Evolutionary conservation across 2,888 invertebrate genomes (phyloP), one percentile per base, ranked within the genome.

Genomic region (Agonopterix heracliana): DNA sequence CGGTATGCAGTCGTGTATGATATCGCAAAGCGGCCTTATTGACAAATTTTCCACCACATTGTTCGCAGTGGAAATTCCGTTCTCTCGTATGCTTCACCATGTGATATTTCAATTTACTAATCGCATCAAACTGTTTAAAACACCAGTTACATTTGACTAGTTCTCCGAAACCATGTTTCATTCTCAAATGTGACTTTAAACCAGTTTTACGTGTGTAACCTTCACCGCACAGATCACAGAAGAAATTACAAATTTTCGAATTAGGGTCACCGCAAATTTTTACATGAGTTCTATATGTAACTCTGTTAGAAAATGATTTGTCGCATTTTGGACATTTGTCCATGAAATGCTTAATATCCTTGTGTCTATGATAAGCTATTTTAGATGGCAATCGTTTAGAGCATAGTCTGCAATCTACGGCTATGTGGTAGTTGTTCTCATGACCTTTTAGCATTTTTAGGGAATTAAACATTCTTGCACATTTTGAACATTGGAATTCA

Each of bases 21-120:
- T 81, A 80, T 0, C 74, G 60, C 34, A 86, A 62, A 1, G 86
- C 83, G 1, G 80, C 74, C 45, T 66, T 66, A 0, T 83, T 77
- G 0, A 86, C 84, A 62, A 85, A 87, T 47, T 71, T 76, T 0
- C 75, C 74, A 1, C 78, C 78, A 55, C 86, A 87, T 9, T 71
- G 64, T 1, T 68, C 68, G 63, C 86, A 87, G 10, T 68, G 63
- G 41, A 77, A 85, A 34, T 84, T 84, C 13, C 66, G 68, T 49
- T 81, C 85, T 40, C 68, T 78, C 0, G 86, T 87, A 59, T 85
- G 86, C 55, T 78, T 84, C 0, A 85, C 81, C 36, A 75, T 72
- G 49, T 86, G 86, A 50, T 70, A 72, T 14, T 64, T 81, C 9
- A 87, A 54, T 55, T 68, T 71, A 48, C 84, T 82, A 1, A 71